Base-by-base conservation (phyloP, 2,113 vertebrate genomes). In the Paraplagusia blochii region DNA sequence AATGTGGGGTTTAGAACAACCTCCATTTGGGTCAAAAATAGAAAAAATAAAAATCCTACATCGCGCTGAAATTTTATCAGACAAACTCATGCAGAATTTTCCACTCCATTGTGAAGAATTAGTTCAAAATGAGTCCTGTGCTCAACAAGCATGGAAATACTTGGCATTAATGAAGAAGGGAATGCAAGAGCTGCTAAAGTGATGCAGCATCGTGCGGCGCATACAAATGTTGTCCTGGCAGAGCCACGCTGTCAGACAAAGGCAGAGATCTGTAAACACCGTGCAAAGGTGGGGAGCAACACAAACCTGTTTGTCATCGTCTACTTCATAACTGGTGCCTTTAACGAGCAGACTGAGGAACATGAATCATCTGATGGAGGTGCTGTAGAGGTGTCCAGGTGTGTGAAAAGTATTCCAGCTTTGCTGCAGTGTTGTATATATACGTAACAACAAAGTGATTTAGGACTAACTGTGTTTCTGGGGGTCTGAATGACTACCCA, bases 1-100 rank as follows among this genome's bases (percentile, higher is more conserved):
- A 62, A 48, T 53, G 43, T 4, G 8, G 33, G 33, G 13, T 42
- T 60, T 79, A 38, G 74, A 68, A 81, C 1, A 19, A 55, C 53
- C 35, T 42, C 1, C 55, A 67, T 57, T 60, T 17, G 4, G 13
- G 12, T 52, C 5, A 15, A 39, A 54, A 60, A 66, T 51, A 39
- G 6, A 29, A 29, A 29, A 29, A 29, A 29, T 6, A 29, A 6
- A 29, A n/a, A n/a, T n/a, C n/a, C n/a, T n/a, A n/a, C n/a, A n/a
- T n/a, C n/a, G n/a, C n/a, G n/a, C n/a, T n/a, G n/a, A n/a, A n/a
- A n/a, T 72, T 63, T 81, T 56, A 72, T 36, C 29, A 52, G 56
- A 51, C 33, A 42, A 19, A 39, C 49, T 47, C 4, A 40, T 29
- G 18, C 9, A 11, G 7, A 18, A 44, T 45, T 47, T 36, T 34